Evolutionary conservation across 1,140 invertebrate genomes (phyloP).

Genomic region (Proales similis): DNA sequence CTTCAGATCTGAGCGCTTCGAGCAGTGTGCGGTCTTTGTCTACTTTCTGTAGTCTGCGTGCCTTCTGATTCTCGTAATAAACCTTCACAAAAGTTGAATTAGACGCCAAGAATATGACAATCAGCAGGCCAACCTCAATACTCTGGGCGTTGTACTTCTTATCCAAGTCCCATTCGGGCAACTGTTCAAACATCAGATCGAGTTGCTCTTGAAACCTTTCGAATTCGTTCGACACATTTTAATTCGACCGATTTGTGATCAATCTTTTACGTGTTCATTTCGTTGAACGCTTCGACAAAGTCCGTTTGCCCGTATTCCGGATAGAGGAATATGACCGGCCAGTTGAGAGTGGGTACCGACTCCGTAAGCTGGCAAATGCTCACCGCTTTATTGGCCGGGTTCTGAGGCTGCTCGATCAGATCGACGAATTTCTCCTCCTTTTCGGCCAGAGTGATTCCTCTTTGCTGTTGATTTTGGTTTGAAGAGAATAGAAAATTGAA

Average conservation of each 20-base stretch:
- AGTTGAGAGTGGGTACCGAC: constrained; percentile 44
- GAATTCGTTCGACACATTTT: constrained; percentile 21
- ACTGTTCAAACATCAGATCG: constrained; percentile 63
- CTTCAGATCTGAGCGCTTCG: constrained; percentile 60
- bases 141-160: constrained; percentile 62
- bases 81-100: constrained; percentile 52
- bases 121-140: constrained; percentile 46
- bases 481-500: not conserved
- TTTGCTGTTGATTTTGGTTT: not conserved
- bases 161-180: constrained; percentile 64
- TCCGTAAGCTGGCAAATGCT: not conserved
- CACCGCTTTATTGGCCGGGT: constrained; percentile 3
- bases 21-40: constrained; percentile 58
- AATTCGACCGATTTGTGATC: not conserved
- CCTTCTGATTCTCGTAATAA: constrained; percentile 69
- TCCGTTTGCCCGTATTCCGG: constrained; percentile 61
- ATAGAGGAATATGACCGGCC: constrained; percentile 75
- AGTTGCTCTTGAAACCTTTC: constrained; percentile 66
- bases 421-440: constrained; percentile 16
- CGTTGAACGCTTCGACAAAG: constrained; percentile 60
- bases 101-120: constrained; percentile 13
- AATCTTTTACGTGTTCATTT: constrained; percentile 59
- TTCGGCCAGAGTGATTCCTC: constrained; percentile 7
- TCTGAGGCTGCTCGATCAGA: constrained; percentile 16
- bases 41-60: constrained; percentile 61